Conservation (phyloP, 37 sponge, comb jelly and placozoan species). For the Cliona cf. orientalis region DNA sequence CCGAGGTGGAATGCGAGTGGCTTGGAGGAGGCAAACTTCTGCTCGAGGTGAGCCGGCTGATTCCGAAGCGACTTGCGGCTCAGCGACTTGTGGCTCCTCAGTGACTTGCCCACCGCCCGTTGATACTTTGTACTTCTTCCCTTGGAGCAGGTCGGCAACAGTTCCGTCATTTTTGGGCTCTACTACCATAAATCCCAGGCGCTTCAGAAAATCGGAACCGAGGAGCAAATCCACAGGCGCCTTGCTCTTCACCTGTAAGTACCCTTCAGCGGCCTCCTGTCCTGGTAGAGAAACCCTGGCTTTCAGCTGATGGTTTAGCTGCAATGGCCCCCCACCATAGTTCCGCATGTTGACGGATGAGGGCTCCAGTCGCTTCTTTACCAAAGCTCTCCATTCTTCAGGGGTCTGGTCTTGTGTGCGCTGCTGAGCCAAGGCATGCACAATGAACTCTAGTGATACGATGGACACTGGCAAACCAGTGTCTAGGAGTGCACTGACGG, state of each 20-base stretch:
- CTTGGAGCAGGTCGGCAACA: not conserved
- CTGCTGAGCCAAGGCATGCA: constrained; percentile 1
- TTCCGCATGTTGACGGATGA: constrained; percentile 20
- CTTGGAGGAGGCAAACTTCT: constrained; percentile 42
- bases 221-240: constrained; percentile 47
- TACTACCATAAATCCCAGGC: constrained; percentile 33
- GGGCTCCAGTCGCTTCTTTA: not conserved
- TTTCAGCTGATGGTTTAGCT: constrained; percentile 36
- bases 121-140: not conserved
- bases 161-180: not conserved
- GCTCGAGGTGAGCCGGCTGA: not conserved
- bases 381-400: constrained; percentile 10
- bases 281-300: too few relatives aligned
- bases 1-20: constrained; percentile 33
- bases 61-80: not conserved
- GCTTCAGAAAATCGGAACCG: constrained; percentile 55
- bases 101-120: not conserved
- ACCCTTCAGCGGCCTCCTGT: not conserved
- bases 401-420: not conserved
- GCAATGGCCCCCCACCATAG: constrained; percentile 46
- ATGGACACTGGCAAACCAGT: constrained; percentile 64
- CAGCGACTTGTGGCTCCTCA: not conserved
- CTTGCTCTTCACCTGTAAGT: constrained; percentile 42
- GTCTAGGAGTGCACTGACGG: constrained; percentile 43
- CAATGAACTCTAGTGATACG: constrained; percentile 16